Evolutionary conservation across 2,888 invertebrate genomes (phyloP), one percentile per base, ranked within the genome.

Genomic region (Heliconius erato): DNA sequence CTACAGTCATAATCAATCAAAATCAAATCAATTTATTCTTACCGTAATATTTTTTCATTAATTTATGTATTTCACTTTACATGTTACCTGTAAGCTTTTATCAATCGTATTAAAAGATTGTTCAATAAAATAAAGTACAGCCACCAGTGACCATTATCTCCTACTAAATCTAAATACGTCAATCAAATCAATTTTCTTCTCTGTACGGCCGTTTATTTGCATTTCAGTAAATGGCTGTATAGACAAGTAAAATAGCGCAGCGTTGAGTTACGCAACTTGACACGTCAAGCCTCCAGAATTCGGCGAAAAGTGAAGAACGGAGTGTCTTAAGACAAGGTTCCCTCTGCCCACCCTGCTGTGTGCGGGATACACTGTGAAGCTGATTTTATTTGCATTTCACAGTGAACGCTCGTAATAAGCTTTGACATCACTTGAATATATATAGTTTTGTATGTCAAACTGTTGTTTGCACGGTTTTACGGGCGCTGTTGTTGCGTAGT

Each of bases 401-500:
- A 54, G 32, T 54, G 19, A 14, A 54, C 32, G 32, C 74, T 32
- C 74, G 19, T 59, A 74, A 74, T 54, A 74, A 14, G 32, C 59
- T 59, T 32, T 54, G 32, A 74, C 59, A 74, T 74, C 59, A 74
- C 54, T 74, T 54, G 59, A 23, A 32, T 32, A 74, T 74, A 32
- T 32, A 74, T 74, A 28, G 74, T 74, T 74, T 54, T 59, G 32
- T 59, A 32, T 74, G 32, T 54, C 32, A 23, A 74, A 35, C 54
- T 74, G 74, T 74, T 59, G 59, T 59, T 74, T 74, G 54, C 59
- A 54, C 54, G 74, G 74, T 32, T 32, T 32, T 59, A 74, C 32
- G 59, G 59, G 49, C 14, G 28, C 49, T 28, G 49, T 28, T 74
- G 1, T 74, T 23, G 74, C 59, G 54, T 74, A 74, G 74, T 74